Evolutionary conservation across 2,888 invertebrate genomes (phyloP).

Genomic region (Alitta virens): DNA sequence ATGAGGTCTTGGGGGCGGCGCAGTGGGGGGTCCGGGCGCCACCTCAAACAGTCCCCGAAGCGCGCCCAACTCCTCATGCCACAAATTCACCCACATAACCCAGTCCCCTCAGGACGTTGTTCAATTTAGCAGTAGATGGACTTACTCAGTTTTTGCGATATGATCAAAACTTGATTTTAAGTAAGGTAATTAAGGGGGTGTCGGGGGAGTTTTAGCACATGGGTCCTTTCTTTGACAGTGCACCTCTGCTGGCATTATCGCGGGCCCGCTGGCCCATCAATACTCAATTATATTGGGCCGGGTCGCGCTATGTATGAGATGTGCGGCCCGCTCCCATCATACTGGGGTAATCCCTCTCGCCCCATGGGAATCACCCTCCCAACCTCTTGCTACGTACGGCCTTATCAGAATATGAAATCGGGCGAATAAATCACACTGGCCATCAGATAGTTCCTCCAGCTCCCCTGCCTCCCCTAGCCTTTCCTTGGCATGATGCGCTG

Average conservation of each 20-base stretch:
- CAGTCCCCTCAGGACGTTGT: slow-evolving; percentile 3
- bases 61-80: too few relatives aligned
- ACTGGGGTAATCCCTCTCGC: background rate
- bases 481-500: too few relatives aligned
- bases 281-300: background rate
- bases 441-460: slow-evolving; percentile 9
- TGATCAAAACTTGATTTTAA: slow-evolving; percentile 19
- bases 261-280: background rate
- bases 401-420: slow-evolving; percentile 14
- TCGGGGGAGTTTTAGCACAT: slow-evolving; percentile 9
- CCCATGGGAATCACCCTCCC: slow-evolving; percentile 8
- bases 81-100: background rate
- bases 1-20: background rate
- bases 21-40: background rate
- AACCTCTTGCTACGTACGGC: background rate
- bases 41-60: too few relatives aligned
- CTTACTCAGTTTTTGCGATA: slow-evolving; percentile 16
- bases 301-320: background rate
- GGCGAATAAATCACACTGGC: slow-evolving; percentile 15
- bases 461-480: too few relatives aligned
- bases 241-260: background rate
- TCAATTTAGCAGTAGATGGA: slow-evolving; percentile 20
- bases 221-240: slow-evolving; percentile 2
- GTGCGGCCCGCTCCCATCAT: background rate
- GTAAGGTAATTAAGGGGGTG: slow-evolving; percentile 18